A percentile compares a stretch with the other conserved stretches of the same genome.
phyloP scores from a whole-genome alignment of 2,797 vertebrate genomes.

The Sebastes paucispinis region DNA sequence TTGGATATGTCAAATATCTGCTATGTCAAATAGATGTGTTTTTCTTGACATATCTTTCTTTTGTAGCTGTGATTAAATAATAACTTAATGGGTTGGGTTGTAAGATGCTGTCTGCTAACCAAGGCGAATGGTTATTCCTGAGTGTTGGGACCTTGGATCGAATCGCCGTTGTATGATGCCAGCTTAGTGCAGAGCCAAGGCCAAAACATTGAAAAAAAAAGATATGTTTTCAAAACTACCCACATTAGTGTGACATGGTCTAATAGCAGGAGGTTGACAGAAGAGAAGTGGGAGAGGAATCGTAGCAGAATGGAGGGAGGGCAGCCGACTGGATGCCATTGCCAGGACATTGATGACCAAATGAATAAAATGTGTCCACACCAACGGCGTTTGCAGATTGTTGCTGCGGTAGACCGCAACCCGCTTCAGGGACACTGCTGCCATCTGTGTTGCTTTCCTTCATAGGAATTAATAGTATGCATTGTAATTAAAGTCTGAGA shows the following conservation, averaged over 20 bases:
- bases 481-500: slow-evolving; percentile 37
- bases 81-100: background rate
- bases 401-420: slow-evolving; percentile 2
- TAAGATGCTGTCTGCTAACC: background rate
- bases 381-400: slow-evolving; percentile 24
- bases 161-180: background rate
- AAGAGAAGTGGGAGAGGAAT: slow-evolving; percentile 24
- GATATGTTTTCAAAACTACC: slow-evolving; percentile 12
- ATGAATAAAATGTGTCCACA: slow-evolving; percentile 41
- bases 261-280: slow-evolving; percentile 25
- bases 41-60: background rate
- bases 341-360: slow-evolving; percentile 50
- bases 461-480: slow-evolving; percentile 21
- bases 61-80: background rate
- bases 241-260: slow-evolving; percentile 27
- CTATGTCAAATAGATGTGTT: background rate
- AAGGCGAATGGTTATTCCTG: background rate
- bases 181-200: background rate
- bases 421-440: slow-evolving; percentile 30
- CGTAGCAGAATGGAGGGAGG: slow-evolving; percentile 11
- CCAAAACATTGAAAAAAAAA: background rate
- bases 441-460: slow-evolving; percentile 44
- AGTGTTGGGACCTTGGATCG: background rate
- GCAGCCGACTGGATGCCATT: slow-evolving; percentile 11
- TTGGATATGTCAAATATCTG: background rate